phyloP scores from a whole-genome alignment of 2,113 vertebrate genomes.

The Andinoacara biseriatus region DNA sequence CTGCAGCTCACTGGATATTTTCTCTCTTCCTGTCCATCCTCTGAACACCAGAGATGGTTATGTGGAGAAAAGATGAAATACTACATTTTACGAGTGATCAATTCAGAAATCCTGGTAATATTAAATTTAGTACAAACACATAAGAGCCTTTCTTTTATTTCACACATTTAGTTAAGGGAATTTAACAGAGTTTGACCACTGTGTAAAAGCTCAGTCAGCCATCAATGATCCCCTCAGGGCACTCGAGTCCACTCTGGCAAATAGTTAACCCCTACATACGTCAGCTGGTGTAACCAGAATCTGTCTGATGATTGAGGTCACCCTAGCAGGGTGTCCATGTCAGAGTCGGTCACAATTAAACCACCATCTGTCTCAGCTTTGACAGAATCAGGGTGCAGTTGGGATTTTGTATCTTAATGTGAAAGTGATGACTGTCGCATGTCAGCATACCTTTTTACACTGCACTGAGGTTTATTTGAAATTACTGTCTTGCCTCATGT shows the following conservation, averaged over 20 bases:
- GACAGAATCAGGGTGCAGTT: not conserved
- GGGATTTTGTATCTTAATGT: not conserved
- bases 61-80: not conserved
- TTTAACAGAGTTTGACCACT: not conserved
- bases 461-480: not conserved
- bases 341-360: constrained; percentile 4
- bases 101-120: not conserved
- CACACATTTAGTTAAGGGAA: not conserved
- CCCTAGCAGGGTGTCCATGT: not conserved
- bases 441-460: not conserved
- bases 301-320: constrained; percentile 7
- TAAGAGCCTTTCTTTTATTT: not conserved
- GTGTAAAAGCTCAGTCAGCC: not conserved
- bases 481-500: not conserved
- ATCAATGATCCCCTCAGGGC: not conserved
- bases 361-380: constrained; percentile 19
- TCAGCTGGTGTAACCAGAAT: constrained; percentile 7
- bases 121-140: not conserved
- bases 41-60: too few species aligned
- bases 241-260: not conserved
- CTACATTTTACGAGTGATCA: not conserved
- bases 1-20: too few species aligned
- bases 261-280: not conserved
- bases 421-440: not conserved
- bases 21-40: too few species aligned